Base-by-base conservation (phyloP, 2,888 invertebrate species). In the Caenorhabditis plicata region DNA sequence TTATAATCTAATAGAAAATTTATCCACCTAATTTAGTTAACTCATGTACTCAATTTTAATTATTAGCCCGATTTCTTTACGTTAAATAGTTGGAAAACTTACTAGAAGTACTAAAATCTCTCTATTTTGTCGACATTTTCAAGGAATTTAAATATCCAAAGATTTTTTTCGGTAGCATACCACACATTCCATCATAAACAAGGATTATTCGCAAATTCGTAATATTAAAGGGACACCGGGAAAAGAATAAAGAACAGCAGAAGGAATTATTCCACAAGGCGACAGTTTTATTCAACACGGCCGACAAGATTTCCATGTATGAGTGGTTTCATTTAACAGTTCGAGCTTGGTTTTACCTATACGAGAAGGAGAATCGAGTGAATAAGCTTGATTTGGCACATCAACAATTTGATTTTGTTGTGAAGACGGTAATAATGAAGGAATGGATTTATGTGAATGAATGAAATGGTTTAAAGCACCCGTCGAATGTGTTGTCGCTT, bases 271-370 rank as follows among this genome's bases (percentile, higher is more conserved):
- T 96, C 79, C 90, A 90, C 23, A 93, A 93, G 41, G 98, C 98
- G 2, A 96, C 95, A 0, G 86, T 92, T 43, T 84, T 96, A n/a
- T 99, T 96, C 81, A 93, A 93, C 0, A 93, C 92, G 65, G 98
- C 96, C 4, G 98, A 99, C 82, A 95, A 95, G 85, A 96, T 98
- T 82, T 93, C 95, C 78, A 98, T 98, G 96, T 98, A 96, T 84
- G 96, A 99, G 81, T 94, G 90, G 89, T 94, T 94, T 83, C 98
- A 99, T 87, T 87, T 99, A 64, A 86, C 99, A 68, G 96, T 98
- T 0, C 86, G 96, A 77, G 98, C 98, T 3, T 98, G 95, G 82
- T 98, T 96, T 82, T 98, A 95, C 79, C 86, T 99, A 8, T 85
- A 96, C 29, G 98, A 99, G 85, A 71, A 74, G 27, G 69, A 68